These are phyloP conservation scores for Alligator sinensis DNA, from an alignment of 2,113 vertebrate genomes.

Conservation along the genomic window DNA sequence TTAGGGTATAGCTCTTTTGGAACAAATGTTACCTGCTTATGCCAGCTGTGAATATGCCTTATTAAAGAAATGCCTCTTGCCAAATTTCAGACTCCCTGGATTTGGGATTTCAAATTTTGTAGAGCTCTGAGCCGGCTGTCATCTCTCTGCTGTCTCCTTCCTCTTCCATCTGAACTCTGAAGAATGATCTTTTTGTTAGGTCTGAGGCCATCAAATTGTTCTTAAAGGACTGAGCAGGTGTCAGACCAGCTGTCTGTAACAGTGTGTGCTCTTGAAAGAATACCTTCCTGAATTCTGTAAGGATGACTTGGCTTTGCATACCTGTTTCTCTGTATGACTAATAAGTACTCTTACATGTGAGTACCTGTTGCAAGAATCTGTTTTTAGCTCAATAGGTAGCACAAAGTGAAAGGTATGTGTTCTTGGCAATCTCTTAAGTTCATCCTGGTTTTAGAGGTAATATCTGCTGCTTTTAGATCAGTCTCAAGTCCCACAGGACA, in stretches of 20 bases:
- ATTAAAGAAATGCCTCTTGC: neutral
- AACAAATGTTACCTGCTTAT: neutral
- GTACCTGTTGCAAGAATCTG: slow-evolving; percentile 67
- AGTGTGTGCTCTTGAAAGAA: slow-evolving; percentile 7
- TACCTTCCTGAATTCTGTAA: neutral
- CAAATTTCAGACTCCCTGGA: neutral
- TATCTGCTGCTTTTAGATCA: slow-evolving; percentile 66
- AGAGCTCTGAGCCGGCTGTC: neutral
- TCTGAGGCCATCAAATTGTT: neutral
- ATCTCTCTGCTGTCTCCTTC: neutral
- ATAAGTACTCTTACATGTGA: slow-evolving; percentile 62
- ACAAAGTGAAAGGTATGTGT: slow-evolving; percentile 62
- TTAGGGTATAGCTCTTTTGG: neutral
- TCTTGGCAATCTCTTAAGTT: slow-evolving; percentile 59
- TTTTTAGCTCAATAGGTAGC: slow-evolving; percentile 62
- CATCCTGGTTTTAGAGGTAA: slow-evolving; percentile 65
- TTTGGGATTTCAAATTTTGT: neutral
- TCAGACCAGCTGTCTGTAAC: neutral
- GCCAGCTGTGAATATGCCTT: neutral
- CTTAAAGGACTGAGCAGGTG: neutral
- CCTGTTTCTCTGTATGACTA: slow-evolving; percentile 34
- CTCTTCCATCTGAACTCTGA: neutral
- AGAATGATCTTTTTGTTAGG: neutral
- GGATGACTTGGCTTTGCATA: slow-evolving; percentile 4
- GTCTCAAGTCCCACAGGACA: slow-evolving; percentile 25